Evolutionary conservation across 2,113 vertebrate species (phyloP).

Genomic region (Cygnus atratus): DNA sequence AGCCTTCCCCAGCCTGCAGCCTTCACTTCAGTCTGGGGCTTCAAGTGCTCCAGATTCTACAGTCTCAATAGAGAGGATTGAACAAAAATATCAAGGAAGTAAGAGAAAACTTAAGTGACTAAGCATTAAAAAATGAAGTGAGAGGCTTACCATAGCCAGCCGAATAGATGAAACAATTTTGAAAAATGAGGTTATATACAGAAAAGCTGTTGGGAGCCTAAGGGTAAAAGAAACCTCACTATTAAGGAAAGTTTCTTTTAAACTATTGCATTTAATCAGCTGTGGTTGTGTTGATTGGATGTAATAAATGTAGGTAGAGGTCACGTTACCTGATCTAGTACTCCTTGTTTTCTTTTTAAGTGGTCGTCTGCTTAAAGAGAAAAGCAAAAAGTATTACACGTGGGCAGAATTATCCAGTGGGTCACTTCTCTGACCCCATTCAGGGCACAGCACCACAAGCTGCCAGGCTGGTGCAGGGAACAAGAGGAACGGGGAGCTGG

Average conservation of each 20-base stretch:
- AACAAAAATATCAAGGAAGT: background rate
- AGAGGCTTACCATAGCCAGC: background rate
- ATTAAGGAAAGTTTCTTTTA: background rate
- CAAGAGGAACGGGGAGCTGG: background rate
- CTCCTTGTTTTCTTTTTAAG: background rate
- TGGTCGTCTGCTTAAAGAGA: background rate
- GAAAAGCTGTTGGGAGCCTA: conserved; percentile 7
- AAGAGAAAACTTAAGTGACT: background rate
- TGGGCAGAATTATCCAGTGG: background rate
- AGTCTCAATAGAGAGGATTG: background rate
- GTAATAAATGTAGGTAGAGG: background rate
- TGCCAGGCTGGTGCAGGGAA: background rate
- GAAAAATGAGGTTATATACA: background rate
- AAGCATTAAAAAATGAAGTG: background rate
- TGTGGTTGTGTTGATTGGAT: background rate
- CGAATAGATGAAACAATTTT: background rate
- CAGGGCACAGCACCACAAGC: background rate
- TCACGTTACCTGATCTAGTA: background rate
- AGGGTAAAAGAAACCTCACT: background rate
- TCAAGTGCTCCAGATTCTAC: background rate
- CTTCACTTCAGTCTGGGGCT: background rate
- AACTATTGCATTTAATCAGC: conserved; percentile 22
- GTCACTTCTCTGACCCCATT: background rate
- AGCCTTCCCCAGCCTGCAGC: rapidly evolving
- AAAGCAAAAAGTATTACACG: background rate